These are phyloP conservation scores for Hippopotamyrus pictus DNA, from an alignment of 2,797 vertebrate species.

Conservation along the genomic window DNA sequence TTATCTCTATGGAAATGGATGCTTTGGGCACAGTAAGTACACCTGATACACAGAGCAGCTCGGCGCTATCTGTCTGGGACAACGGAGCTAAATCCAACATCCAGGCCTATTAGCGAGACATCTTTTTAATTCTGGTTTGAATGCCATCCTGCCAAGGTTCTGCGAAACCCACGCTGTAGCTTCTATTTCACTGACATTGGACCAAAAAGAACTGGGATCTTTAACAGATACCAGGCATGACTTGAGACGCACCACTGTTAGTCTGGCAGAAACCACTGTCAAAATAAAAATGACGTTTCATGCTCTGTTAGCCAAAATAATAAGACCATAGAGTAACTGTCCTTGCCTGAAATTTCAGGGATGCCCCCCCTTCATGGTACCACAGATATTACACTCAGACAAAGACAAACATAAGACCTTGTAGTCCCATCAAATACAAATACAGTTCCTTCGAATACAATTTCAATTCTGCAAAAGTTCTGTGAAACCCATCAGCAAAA, in stretches of 20 bases:
- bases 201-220: neutral
- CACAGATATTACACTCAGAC: neutral
- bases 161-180: neutral
- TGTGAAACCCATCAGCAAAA: neutral
- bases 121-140: neutral
- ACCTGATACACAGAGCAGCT: slow-evolving; percentile 46
- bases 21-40: slow-evolving; percentile 41
- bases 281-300: neutral
- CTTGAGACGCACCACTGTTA: neutral
- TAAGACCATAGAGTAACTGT: neutral
- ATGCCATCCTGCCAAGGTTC: neutral
- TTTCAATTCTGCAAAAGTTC: neutral
- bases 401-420: neutral
- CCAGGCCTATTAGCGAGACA: neutral
- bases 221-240: neutral
- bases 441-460: neutral
- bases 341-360: neutral
- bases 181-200: neutral
- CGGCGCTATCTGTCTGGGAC: slow-evolving; percentile 44
- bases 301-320: neutral
- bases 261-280: neutral
- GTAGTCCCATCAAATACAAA: neutral
- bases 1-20: slow-evolving; percentile 43
- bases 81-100: slow-evolving; percentile 38
- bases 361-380: neutral